These are phyloP conservation scores for Bombus sibiricus DNA, from an alignment of 1,140 invertebrate genomes.

Conservation along the genomic window DNA sequence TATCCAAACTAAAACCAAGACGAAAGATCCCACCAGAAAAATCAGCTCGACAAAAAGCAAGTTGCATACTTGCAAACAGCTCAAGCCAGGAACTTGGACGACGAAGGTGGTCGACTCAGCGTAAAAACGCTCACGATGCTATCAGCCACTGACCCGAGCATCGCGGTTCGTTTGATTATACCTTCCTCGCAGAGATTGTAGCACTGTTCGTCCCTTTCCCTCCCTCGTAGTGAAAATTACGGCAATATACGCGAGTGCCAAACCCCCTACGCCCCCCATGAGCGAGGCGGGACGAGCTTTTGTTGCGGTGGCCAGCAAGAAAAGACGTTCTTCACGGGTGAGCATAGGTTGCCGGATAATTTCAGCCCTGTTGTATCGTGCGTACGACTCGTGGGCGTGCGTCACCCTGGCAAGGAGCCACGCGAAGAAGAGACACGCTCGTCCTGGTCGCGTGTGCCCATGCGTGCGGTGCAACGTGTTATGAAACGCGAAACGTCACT, in stretches of 20 bases:
- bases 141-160: conserved; percentile 61
- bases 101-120: conserved; percentile 39
- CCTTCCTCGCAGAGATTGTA: conserved; percentile 47
- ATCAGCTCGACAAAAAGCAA: not conserved
- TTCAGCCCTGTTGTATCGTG: conserved; percentile 58
- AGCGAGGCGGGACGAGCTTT: conserved; percentile 22
- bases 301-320: conserved; percentile 26
- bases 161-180: conserved; percentile 66
- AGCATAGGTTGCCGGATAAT: conserved; percentile 69
- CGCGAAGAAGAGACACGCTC: conserved; percentile 40
- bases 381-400: conserved; percentile 59
- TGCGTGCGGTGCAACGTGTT: conserved; percentile 60
- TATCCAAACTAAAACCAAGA: too few species aligned
- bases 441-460: conserved; percentile 46
- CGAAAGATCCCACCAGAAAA: not conserved
- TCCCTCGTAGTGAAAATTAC: conserved; percentile 60
- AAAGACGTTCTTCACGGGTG: conserved; percentile 61
- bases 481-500: conserved; percentile 66
- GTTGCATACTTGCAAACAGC: too few species aligned
- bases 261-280: not conserved
- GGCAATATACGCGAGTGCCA: conserved; percentile 59
- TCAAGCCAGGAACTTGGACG: not conserved
- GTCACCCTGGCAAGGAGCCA: conserved; percentile 53
- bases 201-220: conserved; percentile 33
- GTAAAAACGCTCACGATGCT: conserved; percentile 50